Conservation (phyloP, 1,140 invertebrate genomes). For the Zaprionus kolodkinae region DNA sequence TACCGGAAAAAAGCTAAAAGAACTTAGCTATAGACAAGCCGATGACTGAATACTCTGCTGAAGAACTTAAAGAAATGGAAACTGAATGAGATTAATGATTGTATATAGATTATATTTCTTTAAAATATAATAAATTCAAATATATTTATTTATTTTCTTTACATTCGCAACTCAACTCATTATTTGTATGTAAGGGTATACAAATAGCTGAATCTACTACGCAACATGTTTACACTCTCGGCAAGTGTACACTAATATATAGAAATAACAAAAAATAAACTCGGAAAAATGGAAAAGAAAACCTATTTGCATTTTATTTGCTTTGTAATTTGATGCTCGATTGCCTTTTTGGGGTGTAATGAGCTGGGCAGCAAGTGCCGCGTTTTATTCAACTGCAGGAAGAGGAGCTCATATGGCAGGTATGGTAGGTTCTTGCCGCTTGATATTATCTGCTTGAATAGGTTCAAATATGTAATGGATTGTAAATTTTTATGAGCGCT, state of each 20-base stretch:
- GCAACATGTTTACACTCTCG: background rate
- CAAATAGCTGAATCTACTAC: background rate
- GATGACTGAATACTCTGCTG: conserved; percentile 14
- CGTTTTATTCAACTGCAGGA: conserved; percentile 53
- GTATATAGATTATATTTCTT: background rate
- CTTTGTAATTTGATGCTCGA: conserved; percentile 81
- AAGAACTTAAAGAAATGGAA: background rate
- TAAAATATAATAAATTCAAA: too few relatives aligned
- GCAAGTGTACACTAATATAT: conserved; percentile 16
- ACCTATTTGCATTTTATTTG: conserved; percentile 80
- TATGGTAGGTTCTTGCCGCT: background rate
- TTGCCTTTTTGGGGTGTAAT: conserved; percentile 81
- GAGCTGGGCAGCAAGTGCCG: conserved; percentile 63
- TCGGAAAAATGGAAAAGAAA: conserved; percentile 50
- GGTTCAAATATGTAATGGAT: background rate
- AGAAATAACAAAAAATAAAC: conserved; percentile 34
- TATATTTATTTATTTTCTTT: background rate
- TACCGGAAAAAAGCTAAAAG: conserved; percentile 14
- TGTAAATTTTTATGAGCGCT: background rate
- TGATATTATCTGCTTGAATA: conserved; percentile 4
- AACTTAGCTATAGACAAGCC: background rate
- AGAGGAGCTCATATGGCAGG: conserved; percentile 9
- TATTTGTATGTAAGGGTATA: background rate
- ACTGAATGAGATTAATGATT: background rate
- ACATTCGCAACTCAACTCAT: background rate